Percentiles rank a stretch among this genome's conserved stretches.
These are phyloP conservation scores for Anisognathus igniventris DNA, from an alignment of 2,797 vertebrate genomes.

Conservation along the genomic window DNA sequence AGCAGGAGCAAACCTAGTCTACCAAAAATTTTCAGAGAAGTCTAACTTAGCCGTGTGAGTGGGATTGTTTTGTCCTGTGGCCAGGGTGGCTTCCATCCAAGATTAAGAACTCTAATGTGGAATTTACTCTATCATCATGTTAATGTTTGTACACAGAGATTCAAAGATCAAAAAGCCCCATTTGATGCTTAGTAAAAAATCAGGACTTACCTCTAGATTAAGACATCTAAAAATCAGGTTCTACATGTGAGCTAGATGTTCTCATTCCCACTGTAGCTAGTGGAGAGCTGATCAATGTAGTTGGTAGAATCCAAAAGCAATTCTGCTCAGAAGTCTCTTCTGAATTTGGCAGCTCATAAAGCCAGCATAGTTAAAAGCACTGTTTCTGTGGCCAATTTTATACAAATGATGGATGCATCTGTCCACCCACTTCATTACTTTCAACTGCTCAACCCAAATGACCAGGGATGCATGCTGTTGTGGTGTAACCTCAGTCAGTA, in stretches of 20 bases:
- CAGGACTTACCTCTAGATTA: not conserved
- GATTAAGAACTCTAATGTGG: not conserved
- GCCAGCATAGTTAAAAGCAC: not conserved
- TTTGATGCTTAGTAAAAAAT: not conserved
- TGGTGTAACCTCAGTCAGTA: not conserved
- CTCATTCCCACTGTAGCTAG: not conserved
- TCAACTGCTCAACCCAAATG: not conserved
- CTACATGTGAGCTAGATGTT: not conserved
- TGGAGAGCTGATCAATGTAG: not conserved
- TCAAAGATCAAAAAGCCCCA: not conserved
- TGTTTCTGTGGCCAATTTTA: not conserved
- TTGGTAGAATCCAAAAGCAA: not conserved
- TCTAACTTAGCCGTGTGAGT: not conserved
- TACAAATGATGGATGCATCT: not conserved
- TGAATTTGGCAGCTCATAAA: not conserved
- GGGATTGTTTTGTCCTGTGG: not conserved
- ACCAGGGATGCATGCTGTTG: not conserved
- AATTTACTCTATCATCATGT: not conserved
- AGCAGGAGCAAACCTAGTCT: not conserved
- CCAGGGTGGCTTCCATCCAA: not conserved
- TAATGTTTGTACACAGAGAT: not conserved
- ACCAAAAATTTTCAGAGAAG: not conserved
- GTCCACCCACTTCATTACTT: not conserved
- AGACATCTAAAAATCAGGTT: not conserved
- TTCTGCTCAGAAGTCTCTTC: not conserved